Evolutionary conservation across 2,113 vertebrate species (phyloP), one percentile per base, ranked within the genome.

Genomic region (Neopipo cinnamomea): DNA sequence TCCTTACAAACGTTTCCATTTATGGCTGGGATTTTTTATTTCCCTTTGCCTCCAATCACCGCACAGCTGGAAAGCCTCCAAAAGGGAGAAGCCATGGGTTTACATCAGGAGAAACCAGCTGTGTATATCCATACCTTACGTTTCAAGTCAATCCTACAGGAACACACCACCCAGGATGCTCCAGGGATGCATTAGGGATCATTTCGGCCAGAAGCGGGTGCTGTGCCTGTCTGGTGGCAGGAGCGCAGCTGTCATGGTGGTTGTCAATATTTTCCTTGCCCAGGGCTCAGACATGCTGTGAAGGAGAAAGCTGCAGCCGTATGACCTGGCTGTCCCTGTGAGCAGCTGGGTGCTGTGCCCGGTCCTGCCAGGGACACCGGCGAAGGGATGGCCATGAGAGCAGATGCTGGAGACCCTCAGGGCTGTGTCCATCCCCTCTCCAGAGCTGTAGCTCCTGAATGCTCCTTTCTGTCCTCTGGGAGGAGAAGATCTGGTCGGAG

Each of bases 1-100:
- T 89, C 83, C 91, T 90, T 72, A 58, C 6, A 89, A 91, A 91
- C 2, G 37, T 84, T 97, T 97, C 98, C 97, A 97, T 98, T 96
- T 98, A 98, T 97, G 98, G 98, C 81, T 56, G 86, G 77, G 71
- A 85, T 55, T 72, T 71, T 87, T 39, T 46, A 72, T 90, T 95
- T 92, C 91, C 76, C 33, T 30, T 86, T 62, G 77, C 41, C 74
- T 94, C 70, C 22, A 68, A n/a, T 58, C 8, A 3, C 68, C 46
- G 31, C 67, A 25, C 61, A 96, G 90, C 92, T 89, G 96, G 96
- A 91, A 97, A 85, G 35, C 24, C 37, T 86, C 76, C 68, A 62
- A 28, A 39, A 56, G 49, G 14, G 6, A 47, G 83, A 65, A 80
- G 41, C 68, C 6, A 2, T 58, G 52, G 23, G 46, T 90, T 86